phyloP scores from a whole-genome alignment of 2,888 invertebrate species.

The Lithosia quadra region DNA sequence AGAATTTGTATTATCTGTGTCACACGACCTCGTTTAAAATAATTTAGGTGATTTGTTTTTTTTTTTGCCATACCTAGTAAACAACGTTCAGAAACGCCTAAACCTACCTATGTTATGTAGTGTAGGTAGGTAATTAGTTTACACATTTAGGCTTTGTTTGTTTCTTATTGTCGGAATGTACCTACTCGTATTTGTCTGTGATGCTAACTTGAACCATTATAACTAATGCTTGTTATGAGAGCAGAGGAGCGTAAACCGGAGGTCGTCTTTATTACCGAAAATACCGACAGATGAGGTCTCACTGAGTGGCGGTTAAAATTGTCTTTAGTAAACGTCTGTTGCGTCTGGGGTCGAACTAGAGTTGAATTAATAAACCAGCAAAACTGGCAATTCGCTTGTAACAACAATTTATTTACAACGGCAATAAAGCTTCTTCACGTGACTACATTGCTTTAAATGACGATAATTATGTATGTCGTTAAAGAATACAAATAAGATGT shows the following conservation, averaged over 20 bases:
- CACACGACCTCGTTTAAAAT: conserved; percentile 32
- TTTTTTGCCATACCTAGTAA: conserved; percentile 4
- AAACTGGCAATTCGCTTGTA: conserved; percentile 41
- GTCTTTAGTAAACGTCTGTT: conserved; percentile 31
- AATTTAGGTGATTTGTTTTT: conserved; percentile 20
- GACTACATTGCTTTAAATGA: conserved; percentile 61
- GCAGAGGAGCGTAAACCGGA: conserved; percentile 22
- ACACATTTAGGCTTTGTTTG: conserved; percentile 12
- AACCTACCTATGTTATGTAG: conserved; percentile 4
- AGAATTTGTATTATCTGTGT: conserved; percentile 20
- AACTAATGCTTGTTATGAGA: conserved; percentile 16
- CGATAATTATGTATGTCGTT: conserved; percentile 59
- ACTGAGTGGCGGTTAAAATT: conserved; percentile 33
- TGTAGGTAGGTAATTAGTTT: conserved; percentile 12
- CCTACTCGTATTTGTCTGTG: neutral
- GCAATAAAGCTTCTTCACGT: conserved; percentile 57
- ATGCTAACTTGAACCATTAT: conserved; percentile 18
- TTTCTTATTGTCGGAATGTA: neutral
- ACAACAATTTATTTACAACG: conserved; percentile 46
- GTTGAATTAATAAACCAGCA: conserved; percentile 43
- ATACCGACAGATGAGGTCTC: conserved; percentile 24
- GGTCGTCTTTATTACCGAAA: conserved; percentile 36
- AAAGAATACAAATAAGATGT: conserved; percentile 68
- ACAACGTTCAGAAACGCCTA: conserved; percentile 7
- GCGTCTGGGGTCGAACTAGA: conserved; percentile 42